Evolutionary conservation across 2,888 invertebrate species (phyloP), one percentile per base, ranked within the genome.

Genomic region (Pseudococcus longispinus): DNA sequence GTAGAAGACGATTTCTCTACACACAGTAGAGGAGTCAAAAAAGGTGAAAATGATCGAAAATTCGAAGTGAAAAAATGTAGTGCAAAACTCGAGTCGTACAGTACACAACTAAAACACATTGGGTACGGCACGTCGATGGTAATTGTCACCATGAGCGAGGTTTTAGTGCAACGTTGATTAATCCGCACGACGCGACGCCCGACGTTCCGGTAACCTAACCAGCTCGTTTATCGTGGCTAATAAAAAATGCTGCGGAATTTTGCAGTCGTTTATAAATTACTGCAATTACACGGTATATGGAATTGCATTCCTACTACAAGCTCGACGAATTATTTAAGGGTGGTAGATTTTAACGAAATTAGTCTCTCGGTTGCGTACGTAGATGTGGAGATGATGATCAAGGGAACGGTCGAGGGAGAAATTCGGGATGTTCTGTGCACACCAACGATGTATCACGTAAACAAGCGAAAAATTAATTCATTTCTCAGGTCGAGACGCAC

Each of bases 231-330:
- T 65, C 65, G 65, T 23, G 23, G 65, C 65, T 65, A 26, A 65
- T 65, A 65, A 65, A 65, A 65, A 65, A 65, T 65, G 65, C 65
- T 65, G 65, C 65, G 65, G 65, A 65, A 65, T 65, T 65, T 65
- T 65, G 65, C 65, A 65, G 65, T 65, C 65, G 65, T 65, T 65
- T 65, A 65, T 65, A 65, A 65, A 65, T 65, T 65, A 65, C 65
- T 65, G 65, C 65, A 65, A 65, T 65, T 65, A 65, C 65, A 65
- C 65, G 26, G 65, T 65, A 65, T 65, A 65, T 65, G 65, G 65
- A 65, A 65, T 65, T 65, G 65, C 23, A 65, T 65, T 65, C 65
- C 65, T 26, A 65, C 1, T 65, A 65, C 65, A 65, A 65, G 23
- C 65, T 65, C 65, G 65, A 26, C 65, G 65, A 65, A 65, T 65